Conservation (phyloP, 2,797 vertebrate species). For the Tragopan temminckii region DNA sequence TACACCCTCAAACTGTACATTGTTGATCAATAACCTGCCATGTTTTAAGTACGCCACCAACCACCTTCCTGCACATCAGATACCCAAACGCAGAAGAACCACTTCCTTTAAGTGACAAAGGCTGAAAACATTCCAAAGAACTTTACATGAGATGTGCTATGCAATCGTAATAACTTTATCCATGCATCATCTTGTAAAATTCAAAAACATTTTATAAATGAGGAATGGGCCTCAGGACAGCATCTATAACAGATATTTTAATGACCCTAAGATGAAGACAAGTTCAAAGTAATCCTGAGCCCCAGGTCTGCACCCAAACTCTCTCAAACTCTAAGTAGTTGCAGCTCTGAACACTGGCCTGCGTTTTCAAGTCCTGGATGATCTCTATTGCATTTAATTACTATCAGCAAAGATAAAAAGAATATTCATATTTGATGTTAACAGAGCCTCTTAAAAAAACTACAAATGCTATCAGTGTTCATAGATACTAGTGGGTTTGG, state of each 20-base stretch:
- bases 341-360: not conserved
- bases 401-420: not conserved
- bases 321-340: not conserved
- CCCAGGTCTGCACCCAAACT: not conserved
- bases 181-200: not conserved
- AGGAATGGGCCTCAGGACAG: not conserved
- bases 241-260: not conserved
- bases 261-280: not conserved
- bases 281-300: not conserved
- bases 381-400: not conserved
- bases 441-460: not conserved
- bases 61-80: not conserved
- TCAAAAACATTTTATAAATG: not conserved
- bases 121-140: not conserved
- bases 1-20: not conserved
- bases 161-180: not conserved
- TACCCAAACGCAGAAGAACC: not conserved
- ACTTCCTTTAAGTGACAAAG: not conserved
- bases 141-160: not conserved
- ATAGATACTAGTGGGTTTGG: not conserved
- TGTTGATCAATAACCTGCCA: not conserved
- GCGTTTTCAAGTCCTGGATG: not conserved
- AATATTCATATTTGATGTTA: not conserved
- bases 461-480: not conserved
- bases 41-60: not conserved